Conservation (phyloP, 2,888 invertebrate genomes). For the Hemistola chrysoprasaria region DNA sequence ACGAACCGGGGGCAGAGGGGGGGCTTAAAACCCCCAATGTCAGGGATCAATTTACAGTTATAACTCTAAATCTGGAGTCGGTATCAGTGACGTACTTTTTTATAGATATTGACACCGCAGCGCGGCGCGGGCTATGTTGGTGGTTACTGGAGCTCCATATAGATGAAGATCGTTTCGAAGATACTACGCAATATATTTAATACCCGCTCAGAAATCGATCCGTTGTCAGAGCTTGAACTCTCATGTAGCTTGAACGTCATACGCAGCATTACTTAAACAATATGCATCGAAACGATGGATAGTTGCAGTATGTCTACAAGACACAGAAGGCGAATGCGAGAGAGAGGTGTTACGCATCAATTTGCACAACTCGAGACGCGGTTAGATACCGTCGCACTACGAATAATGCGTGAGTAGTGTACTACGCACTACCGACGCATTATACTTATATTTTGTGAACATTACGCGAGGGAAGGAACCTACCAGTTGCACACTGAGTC, state of each 20-base stretch:
- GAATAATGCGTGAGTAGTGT: too few species aligned
- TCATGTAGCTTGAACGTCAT: too few species aligned
- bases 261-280: too few species aligned
- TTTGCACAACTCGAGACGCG: constrained; percentile 27
- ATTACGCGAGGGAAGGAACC: constrained; percentile 15
- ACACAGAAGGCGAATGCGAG: too few species aligned
- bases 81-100: constrained; percentile 34
- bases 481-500: constrained; percentile 12
- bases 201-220: too few species aligned
- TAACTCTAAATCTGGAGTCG: constrained; percentile 41
- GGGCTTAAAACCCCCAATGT: constrained; percentile 40
- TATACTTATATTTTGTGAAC: constrained; percentile 28
- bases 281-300: too few species aligned
- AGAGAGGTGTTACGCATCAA: constrained; percentile 22
- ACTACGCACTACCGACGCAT: constrained; percentile 15
- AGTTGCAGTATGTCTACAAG: too few species aligned
- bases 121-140: too few species aligned
- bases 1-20: constrained; percentile 20
- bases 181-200: too few species aligned
- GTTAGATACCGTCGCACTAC: constrained; percentile 26
- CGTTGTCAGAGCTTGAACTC: too few species aligned
- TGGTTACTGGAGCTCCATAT: too few species aligned
- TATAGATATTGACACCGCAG: constrained; percentile 12
- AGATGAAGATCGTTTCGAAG: too few species aligned
- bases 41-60: constrained; percentile 60